Evolutionary conservation across 2,113 vertebrate genomes (phyloP).

Genomic region (Neodontobutis hainanensis): DNA sequence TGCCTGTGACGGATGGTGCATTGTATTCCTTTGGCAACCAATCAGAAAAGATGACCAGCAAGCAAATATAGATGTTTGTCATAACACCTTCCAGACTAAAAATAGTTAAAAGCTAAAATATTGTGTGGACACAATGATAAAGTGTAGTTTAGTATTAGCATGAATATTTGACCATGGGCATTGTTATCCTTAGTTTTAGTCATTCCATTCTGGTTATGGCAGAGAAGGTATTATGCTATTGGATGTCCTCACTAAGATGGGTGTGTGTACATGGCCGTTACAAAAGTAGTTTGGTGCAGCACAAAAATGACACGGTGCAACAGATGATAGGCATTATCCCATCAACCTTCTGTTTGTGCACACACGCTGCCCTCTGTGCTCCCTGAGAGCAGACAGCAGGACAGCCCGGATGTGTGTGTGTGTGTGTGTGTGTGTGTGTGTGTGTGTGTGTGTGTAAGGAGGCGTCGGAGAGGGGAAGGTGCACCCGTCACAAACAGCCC

Average conservation of each 20-base stretch:
- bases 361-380: slow-evolving; percentile 65
- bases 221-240: slow-evolving; percentile 7
- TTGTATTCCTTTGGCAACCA: no score
- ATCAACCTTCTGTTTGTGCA: slow-evolving; percentile 75
- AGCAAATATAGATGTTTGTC: no score
- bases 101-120: no score
- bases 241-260: slow-evolving; percentile 10
- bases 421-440: slow-evolving; percentile 27
- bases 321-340: slow-evolving; percentile 78
- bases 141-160: neutral
- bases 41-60: no score
- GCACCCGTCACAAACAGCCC: slow-evolving; percentile 76
- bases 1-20: no score
- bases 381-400: slow-evolving; percentile 71
- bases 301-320: slow-evolving; percentile 74
- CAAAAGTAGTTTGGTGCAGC: slow-evolving; percentile 68
- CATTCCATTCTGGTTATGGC: slow-evolving; percentile 1
- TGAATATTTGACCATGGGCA: neutral
- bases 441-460: slow-evolving; percentile 25
- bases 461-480: slow-evolving; percentile 25
- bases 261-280: slow-evolving; percentile 49
- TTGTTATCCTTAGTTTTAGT: slow-evolving; percentile 1
- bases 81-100: no score
- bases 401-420: slow-evolving; percentile 55
- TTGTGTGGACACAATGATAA: neutral